A percentile compares a stretch with the other conserved stretches of the same genome.
phyloP scores from a whole-genome alignment of 2,113 vertebrate species.

The Ceuthmochares aereus region DNA sequence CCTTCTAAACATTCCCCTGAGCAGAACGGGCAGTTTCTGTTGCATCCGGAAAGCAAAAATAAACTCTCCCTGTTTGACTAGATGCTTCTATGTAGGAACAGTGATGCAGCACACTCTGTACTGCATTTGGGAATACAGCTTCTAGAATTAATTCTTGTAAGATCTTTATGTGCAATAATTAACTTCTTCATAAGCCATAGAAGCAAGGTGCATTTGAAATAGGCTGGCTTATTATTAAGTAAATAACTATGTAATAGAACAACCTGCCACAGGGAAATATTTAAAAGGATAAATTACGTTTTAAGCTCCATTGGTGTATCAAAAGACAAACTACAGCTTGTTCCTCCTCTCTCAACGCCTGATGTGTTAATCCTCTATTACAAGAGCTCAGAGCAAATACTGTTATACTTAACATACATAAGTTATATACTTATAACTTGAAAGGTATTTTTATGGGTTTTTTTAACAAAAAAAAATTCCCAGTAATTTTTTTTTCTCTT shows the following conservation, averaged over 20 bases:
- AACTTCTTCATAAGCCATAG: background rate
- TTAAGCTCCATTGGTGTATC: background rate
- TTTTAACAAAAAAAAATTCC: accelerated
- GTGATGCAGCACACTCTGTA: accelerated
- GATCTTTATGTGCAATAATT: background rate
- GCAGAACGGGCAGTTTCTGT: background rate
- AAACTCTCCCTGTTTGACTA: background rate
- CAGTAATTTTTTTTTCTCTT: background rate
- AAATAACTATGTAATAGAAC: slow-evolving; percentile 7
- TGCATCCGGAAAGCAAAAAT: background rate
- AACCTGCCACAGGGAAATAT: background rate
- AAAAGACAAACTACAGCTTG: background rate
- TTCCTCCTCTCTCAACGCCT: background rate
- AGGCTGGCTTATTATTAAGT: slow-evolving; percentile 31
- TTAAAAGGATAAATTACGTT: slow-evolving; percentile 8
- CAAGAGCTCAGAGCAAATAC: background rate
- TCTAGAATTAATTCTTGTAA: background rate
- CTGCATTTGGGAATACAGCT: accelerated
- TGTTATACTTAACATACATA: too few relatives aligned
- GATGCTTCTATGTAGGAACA: too few relatives aligned
- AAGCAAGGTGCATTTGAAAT: slow-evolving; percentile 1
- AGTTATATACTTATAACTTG: too few relatives aligned
- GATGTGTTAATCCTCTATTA: background rate
- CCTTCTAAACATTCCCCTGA: background rate
- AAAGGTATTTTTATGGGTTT: background rate